Base-by-base conservation (phyloP, 2,888 invertebrate species). In the Spisula subtruncata region DNA sequence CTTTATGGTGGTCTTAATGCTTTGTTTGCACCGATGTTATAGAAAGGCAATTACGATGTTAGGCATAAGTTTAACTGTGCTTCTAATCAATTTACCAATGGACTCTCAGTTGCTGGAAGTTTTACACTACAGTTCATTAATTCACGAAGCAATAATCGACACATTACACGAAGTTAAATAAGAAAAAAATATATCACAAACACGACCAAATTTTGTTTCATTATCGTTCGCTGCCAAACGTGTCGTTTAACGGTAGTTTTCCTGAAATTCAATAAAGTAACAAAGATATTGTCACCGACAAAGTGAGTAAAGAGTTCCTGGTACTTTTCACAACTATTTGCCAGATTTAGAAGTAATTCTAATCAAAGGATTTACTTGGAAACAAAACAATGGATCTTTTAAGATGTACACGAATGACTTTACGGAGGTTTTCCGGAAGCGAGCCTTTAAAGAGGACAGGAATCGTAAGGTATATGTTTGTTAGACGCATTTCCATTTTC, bases 371-470 rank as follows among this genome's bases (percentile, higher is more conserved):
- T 66, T 66, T 51, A n/a, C 60, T 25, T 8, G 0, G 5, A 25
- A 66, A 0, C 25, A 66, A 51, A 20, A 60, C 32, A 18, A 75
- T 75, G 75, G 35, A 75, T 16, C 18, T 75, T 32, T 35, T 75
- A 75, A 75, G 35, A 14, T 75, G 75, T 14, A 32, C 75, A 14
- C 12, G 75, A 75, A 16, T 32, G 75, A 75, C 75, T 32, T 75
- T 75, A 1, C 32, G 75, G 35, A 75, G 75, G 32, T 75, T 75
- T 75, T 75, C 75, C 32, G 75, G 75, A 32, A 75, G 75, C 35
- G 75, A 66, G 25, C 60, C 60, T 0, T 10, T 66, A 25, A 66
- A 66, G 25, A 66, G 60, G 60, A 66, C 25, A 0, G 60, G 60
- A 25, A n/a, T 66, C 25, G 60, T 66, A 25, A 66, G 60, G 60